These are phyloP conservation scores for Felis chaus DNA, from an alignment of 2,113 vertebrate genomes.

Conservation along the genomic window DNA sequence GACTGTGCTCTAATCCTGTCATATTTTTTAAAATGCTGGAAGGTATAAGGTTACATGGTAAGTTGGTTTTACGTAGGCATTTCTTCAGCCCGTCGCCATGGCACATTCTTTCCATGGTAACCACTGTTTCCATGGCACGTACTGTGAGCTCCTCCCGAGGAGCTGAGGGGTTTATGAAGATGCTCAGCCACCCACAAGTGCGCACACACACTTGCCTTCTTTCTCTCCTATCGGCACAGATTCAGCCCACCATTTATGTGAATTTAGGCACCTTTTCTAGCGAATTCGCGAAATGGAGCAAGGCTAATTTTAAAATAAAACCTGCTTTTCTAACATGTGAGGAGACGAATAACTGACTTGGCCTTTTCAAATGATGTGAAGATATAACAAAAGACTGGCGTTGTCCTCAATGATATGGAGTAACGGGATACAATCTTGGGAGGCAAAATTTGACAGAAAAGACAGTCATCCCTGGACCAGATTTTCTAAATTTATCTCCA, in stretches of 20 bases:
- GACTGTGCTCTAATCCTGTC: constrained; percentile 67
- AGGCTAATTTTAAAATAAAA: constrained; percentile 69
- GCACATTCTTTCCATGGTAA: constrained; percentile 85
- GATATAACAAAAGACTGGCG: constrained; percentile 56
- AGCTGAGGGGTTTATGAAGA: constrained; percentile 75
- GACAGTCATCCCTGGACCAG: not conserved
- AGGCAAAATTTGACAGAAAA: constrained; percentile 51
- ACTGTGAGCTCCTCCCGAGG: constrained; percentile 75
- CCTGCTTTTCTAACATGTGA: constrained; percentile 67
- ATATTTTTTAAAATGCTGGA: constrained; percentile 54
- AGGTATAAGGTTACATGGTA: constrained; percentile 57
- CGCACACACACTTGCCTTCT: constrained; percentile 21
- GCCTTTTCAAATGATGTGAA: constrained; percentile 64
- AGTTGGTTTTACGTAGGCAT: constrained; percentile 73
- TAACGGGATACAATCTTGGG: constrained; percentile 55
- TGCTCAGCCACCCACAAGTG: constrained; percentile 64
- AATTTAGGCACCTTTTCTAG: constrained; percentile 74
- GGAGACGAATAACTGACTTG: constrained; percentile 72
- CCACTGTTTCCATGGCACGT: constrained; percentile 84
- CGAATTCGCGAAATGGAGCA: constrained; percentile 63
- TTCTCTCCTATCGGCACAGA: not conserved
- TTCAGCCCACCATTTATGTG: constrained; percentile 55
- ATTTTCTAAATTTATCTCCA: constrained; percentile 58
- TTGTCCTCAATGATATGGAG: constrained; percentile 26
- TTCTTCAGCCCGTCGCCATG: constrained; percentile 78